Conservation (phyloP, 2,888 invertebrate species). For the Synergus japonicus region DNA sequence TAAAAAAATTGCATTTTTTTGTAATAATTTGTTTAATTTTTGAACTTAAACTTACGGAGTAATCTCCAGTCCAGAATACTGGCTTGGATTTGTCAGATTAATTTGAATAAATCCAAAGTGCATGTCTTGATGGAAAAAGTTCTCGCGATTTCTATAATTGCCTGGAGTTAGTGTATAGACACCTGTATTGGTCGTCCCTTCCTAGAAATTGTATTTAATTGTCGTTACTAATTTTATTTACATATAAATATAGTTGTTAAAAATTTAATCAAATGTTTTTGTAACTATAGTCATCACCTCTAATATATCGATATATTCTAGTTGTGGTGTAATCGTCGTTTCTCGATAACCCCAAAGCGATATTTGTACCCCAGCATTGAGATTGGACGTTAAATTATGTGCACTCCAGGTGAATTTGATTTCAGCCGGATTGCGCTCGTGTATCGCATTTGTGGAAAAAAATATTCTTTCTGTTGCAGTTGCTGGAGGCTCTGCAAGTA, state of each 20-base stretch:
- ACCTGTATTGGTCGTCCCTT: slow-evolving; percentile 82
- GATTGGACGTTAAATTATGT: slow-evolving; percentile 90
- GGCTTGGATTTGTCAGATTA: slow-evolving; percentile 88
- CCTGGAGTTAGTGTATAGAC: slow-evolving; percentile 86
- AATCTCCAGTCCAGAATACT: slow-evolving; percentile 82
- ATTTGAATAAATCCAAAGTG: slow-evolving; percentile 93
- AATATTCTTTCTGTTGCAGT: slow-evolving; percentile 91
- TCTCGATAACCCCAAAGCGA: slow-evolving; percentile 95
- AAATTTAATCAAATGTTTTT: neutral
- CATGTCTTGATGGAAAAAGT: slow-evolving; percentile 85
- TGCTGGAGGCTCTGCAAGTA: slow-evolving; percentile 89
- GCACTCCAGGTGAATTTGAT: slow-evolving; percentile 91
- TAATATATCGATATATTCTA: slow-evolving; percentile 88
- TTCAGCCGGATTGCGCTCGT: slow-evolving; percentile 83
- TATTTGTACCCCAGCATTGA: slow-evolving; percentile 87
- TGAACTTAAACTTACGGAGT: slow-evolving; percentile 85
- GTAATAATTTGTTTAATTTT: neutral
- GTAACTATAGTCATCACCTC: slow-evolving; percentile 76
- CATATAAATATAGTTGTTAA: too few species aligned
- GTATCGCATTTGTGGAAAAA: slow-evolving; percentile 86
- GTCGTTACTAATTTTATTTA: neutral
- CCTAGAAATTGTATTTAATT: slow-evolving; percentile 19
- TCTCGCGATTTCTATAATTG: slow-evolving; percentile 85
- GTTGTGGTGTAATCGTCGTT: slow-evolving; percentile 87
- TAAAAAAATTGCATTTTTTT: neutral